Base-by-base conservation (phyloP, 2,797 vertebrate species). In the Hyperoplus immaculatus region DNA sequence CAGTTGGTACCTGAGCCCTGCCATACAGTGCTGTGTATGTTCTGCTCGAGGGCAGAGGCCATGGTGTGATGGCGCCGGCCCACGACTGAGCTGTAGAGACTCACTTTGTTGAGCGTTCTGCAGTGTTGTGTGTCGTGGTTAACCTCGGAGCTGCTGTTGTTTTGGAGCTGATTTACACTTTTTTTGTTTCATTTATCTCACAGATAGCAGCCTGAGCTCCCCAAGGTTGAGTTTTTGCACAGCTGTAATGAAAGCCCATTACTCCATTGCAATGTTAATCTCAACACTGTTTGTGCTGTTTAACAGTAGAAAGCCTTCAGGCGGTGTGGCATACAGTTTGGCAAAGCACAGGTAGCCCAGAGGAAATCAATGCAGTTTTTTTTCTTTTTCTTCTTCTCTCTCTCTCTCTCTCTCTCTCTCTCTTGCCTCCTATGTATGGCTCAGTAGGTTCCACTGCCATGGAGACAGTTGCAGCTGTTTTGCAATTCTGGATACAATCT, bases 181-280 rank as follows among this genome's bases (percentile, higher is more conserved):
- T 57, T 69, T 82, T 59, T 73, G 51, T 65, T 83, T 78, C 29
- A 64, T 80, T 70, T 49, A 67, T 71, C 71, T 73, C 39, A 39
- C 74, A 72, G 70, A 80, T 46, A 60, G 68, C 55, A 60, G 72
- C 61, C 46, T 78, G 38, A 18, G 60, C 71, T 69, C 49, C 60
- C 64, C n/a, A 55, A 53, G 55, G 46, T 45, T 64, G 62, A 49
- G 72, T 43, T 59, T 71, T 83, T 81, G 64, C 46, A 75, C 59
- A 72, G 65, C 77, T 46, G 46, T 61, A 74, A 74, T 73, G 67
- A 49, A 78, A 77, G 75, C 67, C 57, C 59, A 70, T 78, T 68
- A 67, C 77, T 70, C 45, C 62, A 29, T 58, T 70, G 59, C 65
- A 76, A 61, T 78, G 66, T 68, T 85, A 80, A 83, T 86, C 68